Percentiles rank a stretch among this genome's conserved stretches.
Conservation (phyloP, 2,797 vertebrate species). For the Hemitrygon akajei region DNA sequence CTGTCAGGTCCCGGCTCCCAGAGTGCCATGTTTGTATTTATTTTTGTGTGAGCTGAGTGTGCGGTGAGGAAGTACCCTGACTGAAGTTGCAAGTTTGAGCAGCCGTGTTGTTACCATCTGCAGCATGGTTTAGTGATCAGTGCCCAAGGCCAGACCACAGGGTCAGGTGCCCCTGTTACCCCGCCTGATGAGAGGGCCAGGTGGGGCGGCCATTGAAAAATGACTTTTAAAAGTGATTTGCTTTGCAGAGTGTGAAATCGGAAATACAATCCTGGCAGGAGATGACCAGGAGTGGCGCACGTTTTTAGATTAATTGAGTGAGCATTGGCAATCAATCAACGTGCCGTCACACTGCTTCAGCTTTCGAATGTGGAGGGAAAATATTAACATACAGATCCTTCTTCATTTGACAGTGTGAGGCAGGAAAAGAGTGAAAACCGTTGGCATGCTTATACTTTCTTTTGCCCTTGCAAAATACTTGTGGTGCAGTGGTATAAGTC, state of each 20-base stretch:
- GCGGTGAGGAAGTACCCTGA: not conserved
- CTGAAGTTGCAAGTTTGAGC: not conserved
- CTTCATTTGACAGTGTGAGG: not conserved
- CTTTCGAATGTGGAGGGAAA: not conserved
- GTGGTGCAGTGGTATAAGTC: not conserved
- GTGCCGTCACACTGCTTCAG: not conserved
- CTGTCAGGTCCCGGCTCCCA: not conserved
- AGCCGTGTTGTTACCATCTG: not conserved
- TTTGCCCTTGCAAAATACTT: not conserved
- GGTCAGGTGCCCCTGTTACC: not conserved
- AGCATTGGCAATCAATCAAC: not conserved
- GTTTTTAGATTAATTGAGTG: conserved; percentile 26
- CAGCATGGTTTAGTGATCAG: conserved; percentile 15
- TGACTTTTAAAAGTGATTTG: conserved; percentile 6
- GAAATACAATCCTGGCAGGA: conserved; percentile 13
- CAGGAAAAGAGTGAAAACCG: not conserved
- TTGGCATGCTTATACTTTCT: not conserved
- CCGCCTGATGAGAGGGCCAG: conserved; percentile 2
- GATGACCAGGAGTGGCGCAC: not conserved
- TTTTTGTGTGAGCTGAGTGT: not conserved
- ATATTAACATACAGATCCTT: not conserved
- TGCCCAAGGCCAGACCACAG: not conserved
- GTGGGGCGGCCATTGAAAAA: conserved; percentile 19
- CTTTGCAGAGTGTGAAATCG: conserved; percentile 30
- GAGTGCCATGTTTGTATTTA: not conserved